These are phyloP conservation scores for Hypsibius dujardini DNA, from an alignment of 1,140 invertebrate genomes.

Conservation along the genomic window DNA sequence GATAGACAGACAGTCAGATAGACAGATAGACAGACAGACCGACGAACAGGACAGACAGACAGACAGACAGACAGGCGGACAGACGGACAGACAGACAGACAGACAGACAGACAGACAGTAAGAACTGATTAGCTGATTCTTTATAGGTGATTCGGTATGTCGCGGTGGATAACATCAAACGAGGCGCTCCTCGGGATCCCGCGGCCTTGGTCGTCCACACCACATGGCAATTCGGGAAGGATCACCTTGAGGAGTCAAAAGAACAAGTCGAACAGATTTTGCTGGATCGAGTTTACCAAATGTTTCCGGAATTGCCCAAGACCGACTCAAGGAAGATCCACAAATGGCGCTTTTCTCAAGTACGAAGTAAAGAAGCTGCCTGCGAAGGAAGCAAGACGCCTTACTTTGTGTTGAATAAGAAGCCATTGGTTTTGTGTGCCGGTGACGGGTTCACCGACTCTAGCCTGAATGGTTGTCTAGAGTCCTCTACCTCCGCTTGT, in stretches of 20 bases:
- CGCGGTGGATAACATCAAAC: conserved; percentile 32
- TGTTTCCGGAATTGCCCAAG: conserved; percentile 34
- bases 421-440: background rate
- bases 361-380: conserved; percentile 25
- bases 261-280: conserved; percentile 30
- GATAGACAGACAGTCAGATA: too few species aligned
- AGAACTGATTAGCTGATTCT: background rate
- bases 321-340: conserved; percentile 35
- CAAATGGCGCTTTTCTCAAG: conserved; percentile 41
- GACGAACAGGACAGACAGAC: too few species aligned
- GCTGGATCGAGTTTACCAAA: conserved; percentile 29
- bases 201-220: conserved; percentile 37
- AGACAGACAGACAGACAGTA: background rate
- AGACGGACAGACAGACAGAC: too few species aligned
- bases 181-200: conserved; percentile 23
- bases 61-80: too few species aligned
- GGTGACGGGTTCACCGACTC: conserved; percentile 3
- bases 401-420: background rate
- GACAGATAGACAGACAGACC: too few species aligned
- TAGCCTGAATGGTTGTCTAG: background rate
- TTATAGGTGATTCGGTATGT: conserved; percentile 29
- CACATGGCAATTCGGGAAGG: conserved; percentile 34
- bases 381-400: background rate
- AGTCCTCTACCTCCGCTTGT: too few species aligned
- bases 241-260: conserved; percentile 32